Base-by-base conservation (phyloP, 2,888 invertebrate species). In the Catocala sponsa region DNA sequence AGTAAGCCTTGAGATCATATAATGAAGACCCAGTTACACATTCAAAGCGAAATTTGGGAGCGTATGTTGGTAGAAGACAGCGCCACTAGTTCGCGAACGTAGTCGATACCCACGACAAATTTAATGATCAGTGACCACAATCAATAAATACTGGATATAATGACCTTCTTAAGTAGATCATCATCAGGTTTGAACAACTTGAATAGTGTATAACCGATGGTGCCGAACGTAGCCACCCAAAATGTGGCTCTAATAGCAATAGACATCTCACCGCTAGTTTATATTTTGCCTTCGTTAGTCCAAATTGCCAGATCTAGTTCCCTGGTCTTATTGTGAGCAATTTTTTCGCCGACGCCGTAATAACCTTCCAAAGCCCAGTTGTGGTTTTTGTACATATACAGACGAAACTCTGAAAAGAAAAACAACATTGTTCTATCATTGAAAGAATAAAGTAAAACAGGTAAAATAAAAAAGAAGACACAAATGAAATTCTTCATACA, bases 321-420 rank as follows among this genome's bases (percentile, higher is more conserved):
- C 69, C 97, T 90, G 33, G 90, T 94, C 65, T 88, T 91, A 60
- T 86, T 86, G 44, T 95, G 90, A 57, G 95, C 95, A 9, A 97
- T 72, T 47, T 90, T 84, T 90, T 97, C 97, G 59, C 97, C 97
- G 35, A 97, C 78, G 74, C 90, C 89, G 86, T 98, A 98, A 87
- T 96, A 98, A 53, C 95, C 92, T 73, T 97, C 96, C 68, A 98
- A 90, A 41, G 96, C 82, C 80, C 89, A 94, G 55, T 97, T 96
- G 85, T 92, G 96, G 70, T 97, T 96, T 59, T 96, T 94, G 87
- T 95, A 92, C 88, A 97, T 95, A 82, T 96, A 96, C 76, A 95
- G 91, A 68, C 97, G 96, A 81, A 96, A 96, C 89, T 96, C 97
- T 97, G 91, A 41, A 95, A 55, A 44, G 12, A 43, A 33, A 5